Conservation (phyloP, 2,888 invertebrate genomes). For the Orchesella flavescens region DNA sequence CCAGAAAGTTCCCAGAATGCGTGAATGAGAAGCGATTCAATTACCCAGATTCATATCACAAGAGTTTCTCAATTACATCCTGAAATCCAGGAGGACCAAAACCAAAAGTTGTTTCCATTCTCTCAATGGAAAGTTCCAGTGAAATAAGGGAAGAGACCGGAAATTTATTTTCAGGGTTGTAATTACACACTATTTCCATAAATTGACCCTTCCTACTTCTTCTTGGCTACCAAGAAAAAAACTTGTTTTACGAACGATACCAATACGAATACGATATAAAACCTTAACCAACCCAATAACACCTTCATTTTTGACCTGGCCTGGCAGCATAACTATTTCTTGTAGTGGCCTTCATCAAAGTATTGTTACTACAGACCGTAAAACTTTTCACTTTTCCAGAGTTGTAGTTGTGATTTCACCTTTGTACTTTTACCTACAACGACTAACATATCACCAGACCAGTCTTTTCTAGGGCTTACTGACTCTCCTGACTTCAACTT, state of each 20-base stretch:
- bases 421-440: slow-evolving; percentile 5
- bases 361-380: neutral
- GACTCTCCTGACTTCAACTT: slow-evolving; percentile 9
- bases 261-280: too few species aligned
- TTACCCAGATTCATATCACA: slow-evolving; percentile 40
- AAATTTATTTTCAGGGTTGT: slow-evolving; percentile 44
- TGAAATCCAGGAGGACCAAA: neutral
- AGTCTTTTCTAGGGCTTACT: neutral
- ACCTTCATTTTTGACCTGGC: neutral
- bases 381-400: neutral
- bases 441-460: neutral
- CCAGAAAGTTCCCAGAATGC: neutral
- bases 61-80: slow-evolving; percentile 38
- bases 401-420: slow-evolving; percentile 26
- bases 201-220: slow-evolving; percentile 19
- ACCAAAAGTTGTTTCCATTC: neutral
- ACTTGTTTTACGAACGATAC: neutral
- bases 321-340: neutral
- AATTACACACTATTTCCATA: slow-evolving; percentile 32
- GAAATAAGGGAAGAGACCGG: neutral
- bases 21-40: slow-evolving; percentile 36
- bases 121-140: neutral
- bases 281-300: too few species aligned
- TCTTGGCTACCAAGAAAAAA: neutral
- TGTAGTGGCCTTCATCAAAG: neutral